Conservation (phyloP, 2,888 invertebrate species). For the Drosophila vallismaia region DNA sequence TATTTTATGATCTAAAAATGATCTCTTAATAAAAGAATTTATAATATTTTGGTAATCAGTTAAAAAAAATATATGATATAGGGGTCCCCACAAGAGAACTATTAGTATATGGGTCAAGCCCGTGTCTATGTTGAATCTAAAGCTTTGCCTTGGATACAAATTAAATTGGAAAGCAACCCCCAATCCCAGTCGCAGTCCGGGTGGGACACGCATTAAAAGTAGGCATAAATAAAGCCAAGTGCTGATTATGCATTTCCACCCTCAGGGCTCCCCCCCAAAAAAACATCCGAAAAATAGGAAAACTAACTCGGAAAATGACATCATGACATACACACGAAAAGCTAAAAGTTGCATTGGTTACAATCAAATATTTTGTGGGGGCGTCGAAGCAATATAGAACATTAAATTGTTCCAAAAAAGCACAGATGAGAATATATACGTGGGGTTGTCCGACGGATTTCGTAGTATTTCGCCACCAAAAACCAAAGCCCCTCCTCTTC, state of each 20-base stretch:
- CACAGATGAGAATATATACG: slow-evolving; percentile 51
- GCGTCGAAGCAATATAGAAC: slow-evolving; percentile 4
- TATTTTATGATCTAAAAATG: no score
- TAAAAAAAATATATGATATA: no score
- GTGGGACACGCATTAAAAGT: slow-evolving; percentile 57
- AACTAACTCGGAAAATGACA: slow-evolving; percentile 55
- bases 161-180: slow-evolving; percentile 39
- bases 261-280: slow-evolving; percentile 30
- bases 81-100: not conserved
- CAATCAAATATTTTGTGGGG: slow-evolving; percentile 9
- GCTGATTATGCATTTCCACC: slow-evolving; percentile 74
- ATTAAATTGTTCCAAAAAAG: slow-evolving; percentile 70
- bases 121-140: slow-evolving; percentile 13
- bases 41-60: no score
- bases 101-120: slow-evolving; percentile 59
- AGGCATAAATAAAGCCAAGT: slow-evolving; percentile 19
- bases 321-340: slow-evolving; percentile 50
- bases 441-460: slow-evolving; percentile 60
- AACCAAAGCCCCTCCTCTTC: slow-evolving; percentile 2
- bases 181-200: slow-evolving; percentile 41
- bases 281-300: not conserved
- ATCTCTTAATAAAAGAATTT: no score
- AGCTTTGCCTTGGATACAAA: not conserved
- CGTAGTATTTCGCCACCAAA: slow-evolving; percentile 8
- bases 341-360: slow-evolving; percentile 66